Base-by-base conservation (phyloP, 2,888 invertebrate genomes). In the Philhelius pedissequus region DNA sequence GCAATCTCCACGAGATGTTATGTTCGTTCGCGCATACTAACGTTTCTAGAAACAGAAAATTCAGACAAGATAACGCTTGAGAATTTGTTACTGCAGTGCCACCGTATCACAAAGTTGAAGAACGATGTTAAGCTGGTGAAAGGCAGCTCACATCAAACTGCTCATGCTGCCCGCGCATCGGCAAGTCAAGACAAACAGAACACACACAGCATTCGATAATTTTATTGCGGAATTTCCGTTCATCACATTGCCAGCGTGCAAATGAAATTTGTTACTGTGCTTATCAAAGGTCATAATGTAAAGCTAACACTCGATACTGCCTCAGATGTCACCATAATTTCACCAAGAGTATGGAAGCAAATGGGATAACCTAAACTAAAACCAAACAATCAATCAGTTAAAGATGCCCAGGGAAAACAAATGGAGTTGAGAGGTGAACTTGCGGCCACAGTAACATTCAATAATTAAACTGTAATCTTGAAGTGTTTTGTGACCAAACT, bases 271-370 rank as follows among this genome's bases (percentile, higher is more conserved):
- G 22, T 74, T 15, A 40, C 5, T 1, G 5, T 40, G 15, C 5
- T 7, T 40, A 40, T 15, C 68, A 69, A 58, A 56, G 22, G 20
- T 11, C n/a, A 32, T 0, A n/a, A n/a, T 27, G 48, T 48, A 1
- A 71, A 58, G 8, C 66, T 79, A 4, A 75, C 71, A 62, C 27
- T 73, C 13, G 75, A 76, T 43, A 18, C 66, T 9, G 79, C 52
- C 35, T 77, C 73, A 45, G 73, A 73, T 13, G 66, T 77, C 11
- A 77, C 66, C 7, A 73, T 82, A 5, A 76, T 84, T 32, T 80
- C 71, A 5, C 40, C 15, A 7, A 32, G 8, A 11, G 45, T 27
- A 5, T 84, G 78, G 79, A 56, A 75, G n/a, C 58, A 52, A 30
- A 70, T 84, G 18, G 78, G 75, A 20, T 52, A 40, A 27, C 76